Evolutionary conservation across 2,888 invertebrate genomes (phyloP).

Genomic region (Alentia gelatinosa): DNA sequence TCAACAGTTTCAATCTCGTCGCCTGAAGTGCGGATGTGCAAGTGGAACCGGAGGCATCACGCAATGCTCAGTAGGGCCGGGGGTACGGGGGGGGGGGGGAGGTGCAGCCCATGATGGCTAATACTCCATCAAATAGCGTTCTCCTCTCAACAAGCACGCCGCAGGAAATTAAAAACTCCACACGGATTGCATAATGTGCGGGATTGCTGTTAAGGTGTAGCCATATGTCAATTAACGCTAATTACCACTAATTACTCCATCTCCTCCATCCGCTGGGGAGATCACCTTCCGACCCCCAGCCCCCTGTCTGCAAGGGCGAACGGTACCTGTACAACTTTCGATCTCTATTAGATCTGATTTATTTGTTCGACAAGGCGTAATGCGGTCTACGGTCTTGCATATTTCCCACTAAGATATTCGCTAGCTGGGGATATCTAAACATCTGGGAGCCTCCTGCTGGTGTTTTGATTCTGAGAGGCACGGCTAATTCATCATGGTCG

Average conservation of each 20-base stretch:
- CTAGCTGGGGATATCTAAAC: too few relatives aligned
- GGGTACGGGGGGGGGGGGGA: background rate
- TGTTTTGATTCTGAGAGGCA: too few relatives aligned
- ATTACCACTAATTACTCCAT: conserved; percentile 7
- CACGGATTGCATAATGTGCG: conserved; percentile 21
- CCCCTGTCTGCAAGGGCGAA: too few relatives aligned
- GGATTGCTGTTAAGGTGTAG: background rate
- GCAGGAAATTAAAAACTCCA: conserved; percentile 50
- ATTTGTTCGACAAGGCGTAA: too few relatives aligned
- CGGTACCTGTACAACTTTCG: too few relatives aligned
- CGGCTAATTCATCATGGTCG: too few relatives aligned
- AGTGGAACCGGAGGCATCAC: background rate
- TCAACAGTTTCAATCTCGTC: conserved; percentile 29
- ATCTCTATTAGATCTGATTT: too few relatives aligned
- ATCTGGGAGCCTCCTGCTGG: too few relatives aligned
- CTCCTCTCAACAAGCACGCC: background rate
- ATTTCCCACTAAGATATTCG: too few relatives aligned
- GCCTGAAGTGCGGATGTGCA: background rate
- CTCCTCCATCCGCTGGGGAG: background rate
- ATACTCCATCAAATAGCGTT: background rate
- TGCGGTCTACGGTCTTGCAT: too few relatives aligned
- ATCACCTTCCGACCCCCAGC: background rate
- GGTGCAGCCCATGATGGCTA: background rate
- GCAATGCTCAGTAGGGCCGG: background rate
- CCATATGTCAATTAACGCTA: background rate